A percentile compares a stretch with the other conserved stretches of the same genome.
Evolutionary conservation across 1,140 invertebrate species (phyloP).

Genomic region (Battus philenor): DNA sequence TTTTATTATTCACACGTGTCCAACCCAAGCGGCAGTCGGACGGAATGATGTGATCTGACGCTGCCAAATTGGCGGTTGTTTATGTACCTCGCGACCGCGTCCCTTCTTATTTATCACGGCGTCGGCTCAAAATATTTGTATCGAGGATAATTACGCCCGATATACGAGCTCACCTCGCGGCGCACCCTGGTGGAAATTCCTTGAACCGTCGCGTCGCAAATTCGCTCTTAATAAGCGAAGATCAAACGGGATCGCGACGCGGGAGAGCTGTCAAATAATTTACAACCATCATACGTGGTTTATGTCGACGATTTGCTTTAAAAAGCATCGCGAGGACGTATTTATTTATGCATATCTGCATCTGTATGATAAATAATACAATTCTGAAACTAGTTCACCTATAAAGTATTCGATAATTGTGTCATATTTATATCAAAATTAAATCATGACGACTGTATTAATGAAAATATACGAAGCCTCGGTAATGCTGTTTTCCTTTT

Average conservation of each 20-base stretch:
- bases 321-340: too few relatives aligned
- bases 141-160: slow-evolving; percentile 17
- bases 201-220: not conserved
- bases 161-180: not conserved
- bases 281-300: not conserved
- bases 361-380: too few relatives aligned
- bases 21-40: slow-evolving; percentile 26
- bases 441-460: too few relatives aligned
- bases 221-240: not conserved
- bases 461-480: too few relatives aligned
- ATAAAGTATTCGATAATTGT: too few relatives aligned
- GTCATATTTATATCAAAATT: too few relatives aligned
- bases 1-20: slow-evolving; percentile 58
- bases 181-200: too few relatives aligned
- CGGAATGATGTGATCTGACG: slow-evolving; percentile 33
- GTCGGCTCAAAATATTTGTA: slow-evolving; percentile 23
- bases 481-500: too few relatives aligned
- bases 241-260: not conserved
- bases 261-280: not conserved
- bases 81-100: slow-evolving; percentile 26
- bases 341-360: too few relatives aligned
- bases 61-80: slow-evolving; percentile 32
- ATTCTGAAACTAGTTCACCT: too few relatives aligned
- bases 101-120: slow-evolving; percentile 15
- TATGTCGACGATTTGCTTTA: too few relatives aligned